These are phyloP conservation scores for Andricus quercusramuli DNA, from an alignment of 2,888 invertebrate genomes.

Conservation along the genomic window DNA sequence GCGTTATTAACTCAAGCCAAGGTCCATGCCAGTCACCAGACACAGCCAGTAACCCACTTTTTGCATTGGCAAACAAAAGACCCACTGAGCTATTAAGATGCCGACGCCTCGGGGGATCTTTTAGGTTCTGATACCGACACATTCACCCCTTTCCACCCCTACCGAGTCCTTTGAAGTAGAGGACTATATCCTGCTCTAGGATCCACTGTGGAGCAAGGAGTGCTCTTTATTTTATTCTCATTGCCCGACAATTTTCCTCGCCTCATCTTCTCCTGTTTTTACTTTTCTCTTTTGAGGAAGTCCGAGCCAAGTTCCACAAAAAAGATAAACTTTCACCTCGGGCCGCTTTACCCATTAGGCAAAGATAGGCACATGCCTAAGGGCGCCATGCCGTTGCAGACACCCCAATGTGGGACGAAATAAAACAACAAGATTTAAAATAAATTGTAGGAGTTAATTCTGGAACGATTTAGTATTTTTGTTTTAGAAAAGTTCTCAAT, in stretches of 20 bases:
- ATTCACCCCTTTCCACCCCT: constrained; percentile 6
- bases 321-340: too few relatives aligned
- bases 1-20: constrained; percentile 61
- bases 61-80: constrained; percentile 44
- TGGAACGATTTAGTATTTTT: too few relatives aligned
- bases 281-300: neutral
- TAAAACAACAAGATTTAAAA: too few relatives aligned
- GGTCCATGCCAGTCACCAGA: constrained; percentile 45
- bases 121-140: constrained; percentile 44
- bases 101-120: constrained; percentile 49
- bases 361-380: too few relatives aligned
- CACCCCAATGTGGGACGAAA: too few relatives aligned
- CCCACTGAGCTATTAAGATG: constrained; percentile 56
- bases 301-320: too few relatives aligned
- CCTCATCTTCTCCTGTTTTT: constrained; percentile 30
- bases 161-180: neutral
- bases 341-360: too few relatives aligned
- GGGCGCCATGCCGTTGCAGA: too few relatives aligned
- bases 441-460: too few relatives aligned
- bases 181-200: neutral
- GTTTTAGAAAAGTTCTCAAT: too few relatives aligned
- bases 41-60: constrained; percentile 58
- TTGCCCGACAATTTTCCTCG: neutral
- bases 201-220: neutral
- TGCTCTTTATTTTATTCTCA: constrained; percentile 29